Conservation (phyloP, 2,113 vertebrate species). For the Labrus mixtus region DNA sequence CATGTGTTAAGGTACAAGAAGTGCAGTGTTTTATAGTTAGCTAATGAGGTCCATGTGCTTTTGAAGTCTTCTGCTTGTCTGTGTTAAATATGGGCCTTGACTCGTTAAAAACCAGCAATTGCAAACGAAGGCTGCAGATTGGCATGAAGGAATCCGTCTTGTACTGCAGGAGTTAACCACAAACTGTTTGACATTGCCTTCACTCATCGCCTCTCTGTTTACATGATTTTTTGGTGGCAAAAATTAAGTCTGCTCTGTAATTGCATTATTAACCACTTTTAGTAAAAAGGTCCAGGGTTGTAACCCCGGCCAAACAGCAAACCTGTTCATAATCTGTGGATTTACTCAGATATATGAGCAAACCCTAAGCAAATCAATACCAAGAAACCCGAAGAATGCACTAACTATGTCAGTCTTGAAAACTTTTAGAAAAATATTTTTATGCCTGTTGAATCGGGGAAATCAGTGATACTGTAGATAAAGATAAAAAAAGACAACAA, state of each 20-base stretch:
- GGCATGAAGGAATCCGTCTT: constrained; percentile 8
- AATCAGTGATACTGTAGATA: neutral
- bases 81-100: neutral
- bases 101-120: constrained; percentile 18
- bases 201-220: neutral
- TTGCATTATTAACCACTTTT: neutral
- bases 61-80: constrained; percentile 27
- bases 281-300: neutral
- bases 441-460: neutral
- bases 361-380: neutral
- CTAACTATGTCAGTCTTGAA: neutral
- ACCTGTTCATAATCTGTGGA: neutral
- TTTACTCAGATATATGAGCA: neutral
- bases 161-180: neutral
- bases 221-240: neutral
- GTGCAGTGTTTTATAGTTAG: constrained; percentile 1
- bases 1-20: neutral
- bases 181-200: neutral
- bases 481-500: neutral
- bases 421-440: neutral
- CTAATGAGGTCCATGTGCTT: constrained; percentile 39
- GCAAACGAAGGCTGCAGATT: neutral
- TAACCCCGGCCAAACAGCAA: neutral
- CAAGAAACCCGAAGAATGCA: neutral
- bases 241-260: neutral